Conservation (phyloP, 2,797 vertebrate genomes). For the Anguilla marmorata region DNA sequence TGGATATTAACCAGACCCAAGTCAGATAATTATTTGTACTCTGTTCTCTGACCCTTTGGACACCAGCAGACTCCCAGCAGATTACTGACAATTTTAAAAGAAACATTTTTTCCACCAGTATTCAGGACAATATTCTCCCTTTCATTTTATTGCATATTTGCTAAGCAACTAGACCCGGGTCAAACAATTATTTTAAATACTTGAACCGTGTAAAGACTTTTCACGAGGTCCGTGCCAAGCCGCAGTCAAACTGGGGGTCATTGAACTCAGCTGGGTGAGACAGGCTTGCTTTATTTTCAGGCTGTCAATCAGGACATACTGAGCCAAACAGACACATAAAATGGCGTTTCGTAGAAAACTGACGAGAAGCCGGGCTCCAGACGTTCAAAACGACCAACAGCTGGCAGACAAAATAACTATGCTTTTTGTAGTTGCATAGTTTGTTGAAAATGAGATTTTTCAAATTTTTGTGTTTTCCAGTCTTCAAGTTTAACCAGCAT, state of each 20-base stretch:
- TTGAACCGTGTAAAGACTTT: not conserved
- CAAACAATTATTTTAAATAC: not conserved
- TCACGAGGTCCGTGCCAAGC: not conserved
- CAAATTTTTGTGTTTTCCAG: not conserved
- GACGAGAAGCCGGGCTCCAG: not conserved
- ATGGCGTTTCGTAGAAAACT: not conserved
- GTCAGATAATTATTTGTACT: not conserved
- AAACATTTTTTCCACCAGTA: not conserved
- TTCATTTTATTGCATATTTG: not conserved
- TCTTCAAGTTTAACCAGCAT: not conserved
- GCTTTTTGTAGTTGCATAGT: not conserved
- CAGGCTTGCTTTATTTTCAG: not conserved
- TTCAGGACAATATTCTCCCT: not conserved
- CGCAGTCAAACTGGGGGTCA: not conserved
- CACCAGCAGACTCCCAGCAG: not conserved
- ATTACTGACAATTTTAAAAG: not conserved
- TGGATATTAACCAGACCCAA: not conserved
- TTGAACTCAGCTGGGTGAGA: not conserved
- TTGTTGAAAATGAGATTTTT: not conserved
- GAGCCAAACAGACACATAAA: not conserved
- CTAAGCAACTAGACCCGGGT: not conserved
- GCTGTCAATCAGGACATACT: not conserved
- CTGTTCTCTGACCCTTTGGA: not conserved
- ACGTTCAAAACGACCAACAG: not conserved
- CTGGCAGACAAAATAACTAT: not conserved